Evolutionary conservation across 1,140 invertebrate species (phyloP).

Genomic region (Galendromus occidentalis): DNA sequence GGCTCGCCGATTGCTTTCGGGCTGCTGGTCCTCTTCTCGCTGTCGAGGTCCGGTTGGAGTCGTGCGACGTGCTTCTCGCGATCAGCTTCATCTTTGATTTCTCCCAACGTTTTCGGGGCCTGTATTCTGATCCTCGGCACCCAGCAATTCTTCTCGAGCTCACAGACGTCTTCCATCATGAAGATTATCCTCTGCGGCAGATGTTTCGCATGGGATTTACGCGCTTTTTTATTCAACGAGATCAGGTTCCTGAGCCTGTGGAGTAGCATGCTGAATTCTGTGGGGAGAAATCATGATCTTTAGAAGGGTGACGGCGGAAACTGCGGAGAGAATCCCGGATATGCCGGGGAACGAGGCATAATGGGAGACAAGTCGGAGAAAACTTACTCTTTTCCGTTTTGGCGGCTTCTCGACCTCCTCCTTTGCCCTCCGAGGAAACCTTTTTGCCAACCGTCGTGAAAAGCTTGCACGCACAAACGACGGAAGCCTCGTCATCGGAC

Average conservation of each 20-base stretch:
- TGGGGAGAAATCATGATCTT: too few species aligned
- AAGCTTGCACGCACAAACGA: conserved; percentile 79
- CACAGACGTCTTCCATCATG: too few species aligned
- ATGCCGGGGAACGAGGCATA: too few species aligned
- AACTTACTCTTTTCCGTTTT: too few species aligned
- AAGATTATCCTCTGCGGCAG: too few species aligned
- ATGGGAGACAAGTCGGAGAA: too few species aligned
- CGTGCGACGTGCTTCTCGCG: conserved; percentile 31
- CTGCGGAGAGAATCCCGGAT: too few species aligned
- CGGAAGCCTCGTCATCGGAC: conserved; percentile 71
- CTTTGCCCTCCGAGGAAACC: conserved; percentile 42
- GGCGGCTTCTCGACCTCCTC: too few species aligned
- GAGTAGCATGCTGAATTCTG: not conserved
- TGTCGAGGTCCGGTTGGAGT: too few species aligned
- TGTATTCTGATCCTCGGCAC: conserved; percentile 59
- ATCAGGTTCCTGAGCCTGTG: not conserved
- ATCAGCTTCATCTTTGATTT: conserved; percentile 70
- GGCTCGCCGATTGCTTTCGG: too few species aligned
- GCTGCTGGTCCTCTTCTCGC: too few species aligned
- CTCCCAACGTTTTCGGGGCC: conserved; percentile 77
- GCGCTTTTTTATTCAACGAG: conserved; percentile 35
- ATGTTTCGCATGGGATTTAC: conserved; percentile 88
- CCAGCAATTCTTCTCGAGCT: conserved; percentile 62
- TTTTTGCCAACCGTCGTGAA: conserved; percentile 72
- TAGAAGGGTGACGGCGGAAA: too few species aligned